Percentiles rank a stretch among this genome's conserved stretches.
Conservation (phyloP, 2,888 invertebrate genomes). For the Pheosia tremula region DNA sequence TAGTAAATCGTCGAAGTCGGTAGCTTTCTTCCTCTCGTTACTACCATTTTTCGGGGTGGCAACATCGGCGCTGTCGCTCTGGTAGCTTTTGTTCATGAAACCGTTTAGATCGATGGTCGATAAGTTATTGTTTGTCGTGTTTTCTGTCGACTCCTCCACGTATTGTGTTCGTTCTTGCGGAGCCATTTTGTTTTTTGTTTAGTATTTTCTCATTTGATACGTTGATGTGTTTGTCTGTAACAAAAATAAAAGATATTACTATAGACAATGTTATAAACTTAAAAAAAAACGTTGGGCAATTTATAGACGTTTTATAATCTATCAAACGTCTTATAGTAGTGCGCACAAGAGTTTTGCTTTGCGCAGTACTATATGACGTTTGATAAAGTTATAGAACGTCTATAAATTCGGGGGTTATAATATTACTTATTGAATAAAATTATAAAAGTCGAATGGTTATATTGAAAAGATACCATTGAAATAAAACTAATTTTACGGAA, state of each 20-base stretch:
- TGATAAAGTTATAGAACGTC: too few relatives aligned
- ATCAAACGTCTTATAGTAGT: too few relatives aligned
- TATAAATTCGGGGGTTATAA: too few relatives aligned
- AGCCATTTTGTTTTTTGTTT: slow-evolving; percentile 64
- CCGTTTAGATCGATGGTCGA: slow-evolving; percentile 71
- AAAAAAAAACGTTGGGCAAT: too few relatives aligned
- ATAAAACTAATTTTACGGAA: too few relatives aligned
- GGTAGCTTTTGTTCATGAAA: slow-evolving; percentile 75
- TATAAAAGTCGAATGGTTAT: too few relatives aligned
- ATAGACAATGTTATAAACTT: too few relatives aligned
- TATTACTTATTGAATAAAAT: too few relatives aligned
- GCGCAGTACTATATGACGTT: too few relatives aligned
- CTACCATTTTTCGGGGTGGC: slow-evolving; percentile 41
- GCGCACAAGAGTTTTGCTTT: too few relatives aligned
- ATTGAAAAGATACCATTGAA: too few relatives aligned
- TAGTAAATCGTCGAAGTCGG: slow-evolving; percentile 93
- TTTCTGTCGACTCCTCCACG: slow-evolving; percentile 67
- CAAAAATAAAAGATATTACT: slow-evolving; percentile 20
- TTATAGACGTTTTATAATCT: too few relatives aligned
- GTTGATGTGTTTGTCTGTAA: slow-evolving; percentile 35
- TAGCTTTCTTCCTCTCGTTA: slow-evolving; percentile 66
- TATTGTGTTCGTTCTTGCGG: slow-evolving; percentile 79
- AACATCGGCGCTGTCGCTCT: slow-evolving; percentile 60
- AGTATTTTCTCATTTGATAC: slow-evolving; percentile 37
- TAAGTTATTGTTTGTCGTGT: slow-evolving; percentile 56